A percentile compares a stretch with the other conserved stretches of the same genome.
These are phyloP conservation scores for Papilio aristodemus DNA, from an alignment of 1,140 invertebrate genomes.

Conservation along the genomic window DNA sequence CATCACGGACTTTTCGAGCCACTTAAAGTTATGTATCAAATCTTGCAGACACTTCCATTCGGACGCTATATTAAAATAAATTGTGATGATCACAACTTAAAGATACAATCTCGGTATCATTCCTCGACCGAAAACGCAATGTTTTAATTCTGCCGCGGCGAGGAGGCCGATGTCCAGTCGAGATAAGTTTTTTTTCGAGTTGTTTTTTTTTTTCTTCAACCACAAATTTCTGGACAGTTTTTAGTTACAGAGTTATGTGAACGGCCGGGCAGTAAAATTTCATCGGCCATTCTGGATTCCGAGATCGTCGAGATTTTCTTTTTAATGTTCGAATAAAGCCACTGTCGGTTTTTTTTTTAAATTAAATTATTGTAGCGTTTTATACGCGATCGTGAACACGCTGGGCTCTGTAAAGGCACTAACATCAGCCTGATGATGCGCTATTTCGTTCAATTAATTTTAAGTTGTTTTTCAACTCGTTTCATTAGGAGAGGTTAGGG, in stretches of 20 bases:
- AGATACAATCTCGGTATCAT: conserved; percentile 55
- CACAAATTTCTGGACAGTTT: conserved; percentile 40
- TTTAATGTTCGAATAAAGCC: conserved; percentile 49
- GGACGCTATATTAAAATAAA: conserved; percentile 55
- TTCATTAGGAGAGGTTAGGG: background rate
- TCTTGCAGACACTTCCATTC: background rate
- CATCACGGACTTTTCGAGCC: too few relatives aligned
- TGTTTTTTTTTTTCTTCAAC: conserved; percentile 42
- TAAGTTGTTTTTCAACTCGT: background rate
- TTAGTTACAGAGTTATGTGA: conserved; percentile 47
- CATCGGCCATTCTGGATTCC: conserved; percentile 50
- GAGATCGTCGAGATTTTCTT: conserved; percentile 44
- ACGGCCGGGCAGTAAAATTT: conserved; percentile 51
- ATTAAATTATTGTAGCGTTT: conserved; percentile 37
- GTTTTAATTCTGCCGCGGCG: conserved; percentile 65
- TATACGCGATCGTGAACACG: conserved; percentile 23
- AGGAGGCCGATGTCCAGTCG: conserved; percentile 42
- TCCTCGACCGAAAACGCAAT: conserved; percentile 60
- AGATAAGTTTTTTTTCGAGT: conserved; percentile 49
- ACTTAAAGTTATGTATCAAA: background rate
- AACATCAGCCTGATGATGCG: too few relatives aligned
- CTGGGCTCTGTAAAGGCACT: background rate
- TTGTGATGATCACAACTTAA: conserved; percentile 38
- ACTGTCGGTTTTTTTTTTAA: conserved; percentile 42
- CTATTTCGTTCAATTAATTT: background rate